phyloP scores from a whole-genome alignment of 1,140 invertebrate genomes.

The Eriocheir sinensis region DNA sequence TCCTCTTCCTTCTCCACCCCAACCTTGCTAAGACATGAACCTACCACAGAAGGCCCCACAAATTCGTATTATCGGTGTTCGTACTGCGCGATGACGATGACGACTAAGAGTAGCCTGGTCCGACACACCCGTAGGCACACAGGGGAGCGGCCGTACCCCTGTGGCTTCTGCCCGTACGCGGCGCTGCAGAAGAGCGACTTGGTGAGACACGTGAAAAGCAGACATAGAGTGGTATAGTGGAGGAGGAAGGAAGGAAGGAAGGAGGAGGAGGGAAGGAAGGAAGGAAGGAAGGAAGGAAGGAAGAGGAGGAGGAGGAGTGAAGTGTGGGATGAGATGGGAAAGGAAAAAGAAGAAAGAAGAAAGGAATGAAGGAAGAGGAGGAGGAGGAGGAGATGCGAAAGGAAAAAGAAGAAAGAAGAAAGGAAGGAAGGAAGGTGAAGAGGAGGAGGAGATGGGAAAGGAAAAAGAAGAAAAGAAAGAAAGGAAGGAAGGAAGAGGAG shows the following conservation, averaged over 20 bases:
- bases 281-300: too few relatives aligned
- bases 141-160: slow-evolving; percentile 90
- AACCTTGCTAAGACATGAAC: neutral
- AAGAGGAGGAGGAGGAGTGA: too few relatives aligned
- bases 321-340: too few relatives aligned
- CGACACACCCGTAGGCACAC: slow-evolving; percentile 84
- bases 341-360: too few relatives aligned
- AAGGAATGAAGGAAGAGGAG: too few relatives aligned
- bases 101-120: slow-evolving; percentile 66
- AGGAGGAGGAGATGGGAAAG: neutral
- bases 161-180: slow-evolving; percentile 87
- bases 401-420: neutral
- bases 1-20: neutral
- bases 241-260: neutral
- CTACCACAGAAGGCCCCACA: slow-evolving; percentile 10
- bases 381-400: too few relatives aligned
- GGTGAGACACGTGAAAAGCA: slow-evolving; percentile 60
- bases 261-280: neutral
- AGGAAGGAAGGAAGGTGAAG: neutral
- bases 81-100: slow-evolving; percentile 69
- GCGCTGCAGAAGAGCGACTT: slow-evolving; percentile 77
- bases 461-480: neutral
- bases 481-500: neutral
- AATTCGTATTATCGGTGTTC: slow-evolving; percentile 66
- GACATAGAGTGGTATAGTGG: slow-evolving; percentile 29